These are phyloP conservation scores for Balaeniceps rex DNA, from an alignment of 2,113 vertebrate species.

Conservation along the genomic window DNA sequence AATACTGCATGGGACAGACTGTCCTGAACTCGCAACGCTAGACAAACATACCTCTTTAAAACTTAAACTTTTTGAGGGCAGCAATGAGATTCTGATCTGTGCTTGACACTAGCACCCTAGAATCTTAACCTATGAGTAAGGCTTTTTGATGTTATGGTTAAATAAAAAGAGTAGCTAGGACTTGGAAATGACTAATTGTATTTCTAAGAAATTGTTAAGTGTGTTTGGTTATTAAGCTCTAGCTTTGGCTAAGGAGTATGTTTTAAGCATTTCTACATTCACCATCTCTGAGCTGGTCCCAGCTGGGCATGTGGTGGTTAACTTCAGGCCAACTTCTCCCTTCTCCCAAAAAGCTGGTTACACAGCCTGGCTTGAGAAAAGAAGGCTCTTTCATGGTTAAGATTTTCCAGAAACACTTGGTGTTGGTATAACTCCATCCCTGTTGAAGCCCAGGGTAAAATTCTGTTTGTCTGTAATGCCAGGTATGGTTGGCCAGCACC, in stretches of 20 bases:
- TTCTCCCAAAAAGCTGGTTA: background rate
- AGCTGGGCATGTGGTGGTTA: constrained; percentile 4
- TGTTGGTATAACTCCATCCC: background rate
- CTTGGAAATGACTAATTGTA: background rate
- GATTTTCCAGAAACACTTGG: constrained; percentile 40
- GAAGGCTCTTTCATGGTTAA: constrained; percentile 23
- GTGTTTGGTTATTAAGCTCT: background rate
- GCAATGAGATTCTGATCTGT: background rate
- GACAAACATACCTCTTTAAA: background rate
- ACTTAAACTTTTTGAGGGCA: background rate
- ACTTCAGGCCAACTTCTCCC: background rate
- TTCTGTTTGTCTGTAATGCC: background rate
- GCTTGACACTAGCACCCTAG: background rate
- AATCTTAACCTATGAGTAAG: background rate
- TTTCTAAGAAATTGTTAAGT: background rate
- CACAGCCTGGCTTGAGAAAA: constrained; percentile 5
- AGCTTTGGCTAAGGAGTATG: background rate
- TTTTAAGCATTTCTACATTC: background rate
- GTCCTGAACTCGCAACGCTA: background rate
- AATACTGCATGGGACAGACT: background rate
- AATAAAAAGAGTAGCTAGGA: background rate
- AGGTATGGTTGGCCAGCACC: constrained; percentile 15
- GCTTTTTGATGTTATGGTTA: background rate
- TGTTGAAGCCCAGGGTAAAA: constrained; percentile 15
- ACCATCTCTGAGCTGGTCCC: background rate